Evolutionary conservation across 2,888 invertebrate species (phyloP), one percentile per base, ranked within the genome.

Genomic region (Incurvaria masculella): DNA sequence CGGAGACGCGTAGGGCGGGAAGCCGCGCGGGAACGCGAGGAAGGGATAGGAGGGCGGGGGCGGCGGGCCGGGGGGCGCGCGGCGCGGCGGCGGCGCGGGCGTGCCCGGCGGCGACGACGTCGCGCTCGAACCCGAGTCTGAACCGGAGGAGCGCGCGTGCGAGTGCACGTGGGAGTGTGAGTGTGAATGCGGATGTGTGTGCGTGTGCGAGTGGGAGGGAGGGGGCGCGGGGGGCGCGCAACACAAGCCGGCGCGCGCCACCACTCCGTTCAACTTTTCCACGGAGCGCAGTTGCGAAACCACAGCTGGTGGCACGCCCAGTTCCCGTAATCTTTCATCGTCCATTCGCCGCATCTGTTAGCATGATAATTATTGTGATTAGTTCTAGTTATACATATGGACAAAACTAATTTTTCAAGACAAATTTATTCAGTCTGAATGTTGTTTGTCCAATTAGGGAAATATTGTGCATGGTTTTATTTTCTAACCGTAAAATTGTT

Each of bases 251-350:
- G 56, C 69, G 61, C 58, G 72, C 69, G 63, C 76, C 73, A 61
- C 81, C 69, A 63, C 84, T 72, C 79, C 79, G 58, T 79, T 79
- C 59, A 80, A 66, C 58, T 81, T 82, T 56, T 84, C 80, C 54
- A 84, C 69, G 52, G 80, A 82, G 49, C 83, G 72, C 54, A 82
- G 72, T 59, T 80, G 80, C 40, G 80, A 80, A 49, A 81, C 72
- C 38, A 75, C 79, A 53, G 72, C 80, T 42, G 61, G 61, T 44
- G 72, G 63, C 52, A 78, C 59, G 39, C 72, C 78, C 53, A 82
- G 63, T 51, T 86, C 85, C 50, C 82, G 75, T 57, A 85, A 66
- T 64, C 85, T 81, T 55, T 85, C 85, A 52, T 86, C 86, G 47
- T 79, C 81, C 63, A 84, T 80, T 60, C 79, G 81, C 57, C 81